Evolutionary conservation across 2,888 invertebrate genomes (phyloP), one percentile per base, ranked within the genome.

Genomic region (Caenorhabditis macrosperma): DNA sequence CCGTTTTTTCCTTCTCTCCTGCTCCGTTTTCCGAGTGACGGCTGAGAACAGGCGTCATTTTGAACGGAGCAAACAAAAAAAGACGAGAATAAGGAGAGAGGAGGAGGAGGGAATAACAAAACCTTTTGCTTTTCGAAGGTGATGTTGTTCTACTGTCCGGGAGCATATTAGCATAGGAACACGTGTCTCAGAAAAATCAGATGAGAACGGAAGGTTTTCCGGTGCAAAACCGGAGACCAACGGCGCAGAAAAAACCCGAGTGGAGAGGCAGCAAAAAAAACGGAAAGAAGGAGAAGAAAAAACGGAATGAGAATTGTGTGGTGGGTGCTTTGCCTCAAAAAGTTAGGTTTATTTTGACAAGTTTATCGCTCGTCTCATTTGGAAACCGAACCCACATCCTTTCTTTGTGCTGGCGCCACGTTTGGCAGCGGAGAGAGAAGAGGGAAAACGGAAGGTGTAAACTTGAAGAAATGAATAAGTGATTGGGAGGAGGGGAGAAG

Each of bases 311-410:
- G 46, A 20, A 20, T 46, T 20, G 46, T 46, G 48, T 48, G 48
- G 48, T 48, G 48, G 24, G 48, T 48, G 48, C 48, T 48, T 26
- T 48, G 17, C 26, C 48, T 48, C 48, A 24, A 48, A 26, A 48
- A 48, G 26, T 26, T 48, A 24, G 48, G 48, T 48, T 48, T 52
- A 26, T 67, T 55, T 55, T 67, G 55, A 55, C 66, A 66, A 67
- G 67, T 67, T 67, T 44, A 57, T 57, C 22, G 55, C 55, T 67
- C n/a, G 28, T 55, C 66, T 54, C 44, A 35, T 63, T 63, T 52
- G 15, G 44, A 44, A 44, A 44, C 44, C 17, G 44, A 44, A 44
- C 44, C 44, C 4, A 44, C 44, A 44, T 44, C 44, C 44, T 44
- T 44, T 17, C n/a, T 44, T 44, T n/a, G 17, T 17, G 2, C n/a